Evolutionary conservation across 2,113 vertebrate genomes (phyloP).

Genomic region (Sebastes fasciatus): DNA sequence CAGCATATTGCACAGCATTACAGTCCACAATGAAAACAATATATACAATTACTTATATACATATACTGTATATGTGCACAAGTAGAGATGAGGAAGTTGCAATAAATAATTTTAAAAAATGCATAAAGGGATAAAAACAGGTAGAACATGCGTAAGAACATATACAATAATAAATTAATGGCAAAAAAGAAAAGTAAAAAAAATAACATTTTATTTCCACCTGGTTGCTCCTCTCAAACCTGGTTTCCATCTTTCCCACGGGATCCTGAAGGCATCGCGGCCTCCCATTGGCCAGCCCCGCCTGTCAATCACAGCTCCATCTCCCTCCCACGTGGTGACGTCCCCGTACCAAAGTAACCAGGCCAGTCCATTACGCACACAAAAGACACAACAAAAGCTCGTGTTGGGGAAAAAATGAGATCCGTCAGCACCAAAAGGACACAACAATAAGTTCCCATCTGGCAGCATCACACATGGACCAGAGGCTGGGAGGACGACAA

Average conservation of each 20-base stretch:
- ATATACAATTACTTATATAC: background rate
- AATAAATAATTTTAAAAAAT: background rate
- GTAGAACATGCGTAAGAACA: background rate
- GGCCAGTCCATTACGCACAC: constrained; percentile 80
- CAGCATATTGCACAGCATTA: no score
- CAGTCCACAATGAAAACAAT: background rate
- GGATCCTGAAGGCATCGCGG: constrained; percentile 58
- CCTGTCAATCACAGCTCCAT: constrained; percentile 56
- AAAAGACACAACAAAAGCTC: constrained; percentile 85
- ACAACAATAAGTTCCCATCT: constrained; percentile 50
- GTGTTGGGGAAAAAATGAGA: constrained; percentile 72
- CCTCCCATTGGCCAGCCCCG: constrained; percentile 57
- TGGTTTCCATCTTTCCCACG: constrained; percentile 54
- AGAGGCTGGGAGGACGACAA: constrained; percentile 53
- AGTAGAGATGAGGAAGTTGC: background rate
- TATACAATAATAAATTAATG: no score
- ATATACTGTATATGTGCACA: no score
- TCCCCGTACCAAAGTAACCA: constrained; percentile 77
- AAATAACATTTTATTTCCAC: background rate
- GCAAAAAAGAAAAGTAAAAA: background rate
- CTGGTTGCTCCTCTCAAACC: fast-evolving
- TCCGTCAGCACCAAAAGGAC: constrained; percentile 63
- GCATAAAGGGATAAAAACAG: background rate
- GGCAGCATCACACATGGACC: constrained; percentile 69
- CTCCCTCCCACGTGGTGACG: constrained; percentile 81